Base-by-base conservation (phyloP, 2,113 vertebrate genomes). In the Eurypyga helias region DNA sequence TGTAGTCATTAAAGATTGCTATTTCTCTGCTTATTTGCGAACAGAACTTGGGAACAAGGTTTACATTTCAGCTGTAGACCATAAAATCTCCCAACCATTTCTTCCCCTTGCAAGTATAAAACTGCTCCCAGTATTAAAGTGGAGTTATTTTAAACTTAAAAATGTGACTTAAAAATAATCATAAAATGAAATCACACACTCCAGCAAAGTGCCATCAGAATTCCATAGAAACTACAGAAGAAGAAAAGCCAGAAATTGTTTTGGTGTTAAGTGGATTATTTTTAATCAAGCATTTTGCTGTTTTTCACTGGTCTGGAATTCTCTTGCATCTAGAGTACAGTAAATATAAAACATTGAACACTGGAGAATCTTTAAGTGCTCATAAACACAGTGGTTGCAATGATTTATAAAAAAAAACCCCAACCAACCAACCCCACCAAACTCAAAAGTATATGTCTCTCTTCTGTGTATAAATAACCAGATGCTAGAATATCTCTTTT, bases 321-420 rank as follows among this genome's bases (percentile, higher is more conserved):
- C 91, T 93, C 60, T 28, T 17, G 73, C 87, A 51, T 86, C 54
- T 89, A 96, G 80, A 97, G 80, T 13, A 95, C 33, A 91, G 41
- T 94, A 97, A 96, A 97, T 92, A 95, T 83, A 96, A 97, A 96
- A 81, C 79, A 96, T 13, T 79, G 76, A 97, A 82, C 86, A 87
- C 55, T 75, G 57, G 75, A 94, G 95, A 87, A 66, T 82, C 73
- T 96, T 95, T 95, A 97, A 96, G 83, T 65, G 73, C 71, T 97
- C 86, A 96, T 96, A 96, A 98, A 97, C 71, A 87, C 65, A 90
- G 71, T 48, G 78, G 70, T 94, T 96, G 64, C 9, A 88, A 82
- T 76, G 69, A 26, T 95, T 94, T 94, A 86, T 92, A 45, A 45
- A 45, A 45, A 45, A 45, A 45, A 45, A 45, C 10, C 45, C 15